Base-by-base conservation (phyloP, 2,888 invertebrate genomes). In the Drosophila koepferae region DNA sequence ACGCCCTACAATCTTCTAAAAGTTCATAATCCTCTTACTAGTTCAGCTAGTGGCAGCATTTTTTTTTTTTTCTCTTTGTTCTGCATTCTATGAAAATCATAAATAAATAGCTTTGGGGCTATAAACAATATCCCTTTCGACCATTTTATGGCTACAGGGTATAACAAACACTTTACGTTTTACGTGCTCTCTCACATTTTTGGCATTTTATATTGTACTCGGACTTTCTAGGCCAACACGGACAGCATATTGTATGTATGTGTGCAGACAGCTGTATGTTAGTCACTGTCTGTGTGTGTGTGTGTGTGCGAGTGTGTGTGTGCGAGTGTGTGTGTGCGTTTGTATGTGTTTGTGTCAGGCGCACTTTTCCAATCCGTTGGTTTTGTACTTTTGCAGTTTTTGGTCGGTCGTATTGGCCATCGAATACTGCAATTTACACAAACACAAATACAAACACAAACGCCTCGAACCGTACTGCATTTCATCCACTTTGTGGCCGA, bases 381-480 rank as follows among this genome's bases (percentile, higher is more conserved):
- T 96, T 95, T 96, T 97, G 96, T 97, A 97, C 91, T 95, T 97
- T 92, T 97, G 97, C 0, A 97, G 98, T 28, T 94, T 98, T 66
- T 53, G 51, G 43, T 51, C 97, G 91, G 96, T 98, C 62, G 97
- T 98, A 0, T 96, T 97, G 4, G 97, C 97, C 0, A 96, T 98
- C 4, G 98, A 98, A 92, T 96, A 96, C 91, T 97, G 97, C 82
- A 97, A 97, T 91, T 93, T 98, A 44, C 98, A 98, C 84, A 96
- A 96, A 92, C 94, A 40, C 54, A 36, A 38, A 36, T 18, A 49
- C 34, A 7, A 18, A 14, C 28, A n/a, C 49, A 31, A 6, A n/a
- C 54, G 98, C 74, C 95, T 98, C 2, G 97, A 98, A 0, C 92
- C 2, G 97, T 98, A 0, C 92, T 95, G 96, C 92, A 96, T 40